Base-by-base conservation (phyloP, 2,888 invertebrate species). In the Therioaphis trifolii region DNA sequence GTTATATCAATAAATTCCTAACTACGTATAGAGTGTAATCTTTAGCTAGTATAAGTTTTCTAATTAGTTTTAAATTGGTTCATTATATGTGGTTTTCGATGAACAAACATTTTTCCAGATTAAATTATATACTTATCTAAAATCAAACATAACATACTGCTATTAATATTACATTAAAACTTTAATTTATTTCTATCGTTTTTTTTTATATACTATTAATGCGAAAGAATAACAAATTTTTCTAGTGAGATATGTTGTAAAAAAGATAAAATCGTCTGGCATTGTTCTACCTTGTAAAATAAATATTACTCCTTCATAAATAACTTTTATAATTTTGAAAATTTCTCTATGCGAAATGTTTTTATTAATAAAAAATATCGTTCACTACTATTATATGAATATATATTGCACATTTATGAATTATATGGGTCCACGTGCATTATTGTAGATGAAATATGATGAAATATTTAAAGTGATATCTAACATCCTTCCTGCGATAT, bases 181-280 rank as follows among this genome's bases (percentile, higher is more conserved):
- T n/a, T 63, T 29, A 5, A 35, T 35, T 52, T n/a, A 29, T 27
- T 46, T 4, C 14, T 29, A 63, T 21, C 12, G 76, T 14, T 4
- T 15, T 66, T 0, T 76, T 21, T 58, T 21, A 43, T 14, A n/a
- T 29, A 29, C 24, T 24, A 52, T 52, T 9, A 18, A 52, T 21
- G 21, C 18, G 15, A 12, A 49, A 66, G 21, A 63, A 29, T 29
- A 77, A 21, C 7, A 46, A 29, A 29, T 46, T 35, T 55, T 49
- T 49, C 18, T 18, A 66, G 66, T 77, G 40, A 24, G 24, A 76
- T 18, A 77, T 52, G 77, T 66, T 63, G 49, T 52, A 77, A 24
- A 77, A n/a, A 77, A 35, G 77, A 77, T 77, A 66, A 66, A 77
- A 77, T 77, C 77, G 12, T 66, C 18, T 18, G 14, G 24, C 49